Evolutionary conservation across 23 tunicate genomes (phyloP), one percentile per base, ranked within the genome.

Genomic region (Trididemnum nubilum): DNA sequence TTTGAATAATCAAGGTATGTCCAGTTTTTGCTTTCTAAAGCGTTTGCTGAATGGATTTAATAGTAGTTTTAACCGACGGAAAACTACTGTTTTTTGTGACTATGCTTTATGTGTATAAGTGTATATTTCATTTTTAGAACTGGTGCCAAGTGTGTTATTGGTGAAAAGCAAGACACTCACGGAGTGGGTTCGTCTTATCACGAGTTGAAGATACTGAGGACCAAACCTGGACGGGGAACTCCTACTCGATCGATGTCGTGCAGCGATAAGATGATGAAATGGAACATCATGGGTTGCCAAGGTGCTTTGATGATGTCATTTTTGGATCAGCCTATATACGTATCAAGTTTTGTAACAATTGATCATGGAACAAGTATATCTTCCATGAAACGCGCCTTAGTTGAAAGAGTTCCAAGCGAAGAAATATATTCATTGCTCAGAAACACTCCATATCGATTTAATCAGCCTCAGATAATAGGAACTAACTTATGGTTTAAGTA

Each of bases 211-310:
- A 33, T 44, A 0, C 79, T 92, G 35, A 35, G 97, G 7, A 87
- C 81, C 22, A 92, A 92, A 72, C 97, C 97, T 30, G 97, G 97
- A 1, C 78, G 97, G 0, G 97, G 97, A 4, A 82, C 72, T 4
- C 59, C 80, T 24, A 92, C 97, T 1, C 58, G 40, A n/a, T 92
- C 97, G 1, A 92, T 92, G 97, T 86, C 91, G 15, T 92, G 97
- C 79, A 92, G 97, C 49, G 97, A 92, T 52, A 92, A 92, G 61
- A 78, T 92, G 2, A 70, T 84, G 35, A 82, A 83, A 35, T 92
- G 97, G 97, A 92, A 92, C 64, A 60, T 82, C n/a, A 39, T 87
- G 44, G 97, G 97, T 2, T 87, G 85, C 27, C 92, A 88, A 33
- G 97, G 97, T 34, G 73, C 82, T 0, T 54, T 92, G 40, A n/a